Evolutionary conservation across 2,888 invertebrate species (phyloP).

Genomic region (Tubiluchus corallicola): DNA sequence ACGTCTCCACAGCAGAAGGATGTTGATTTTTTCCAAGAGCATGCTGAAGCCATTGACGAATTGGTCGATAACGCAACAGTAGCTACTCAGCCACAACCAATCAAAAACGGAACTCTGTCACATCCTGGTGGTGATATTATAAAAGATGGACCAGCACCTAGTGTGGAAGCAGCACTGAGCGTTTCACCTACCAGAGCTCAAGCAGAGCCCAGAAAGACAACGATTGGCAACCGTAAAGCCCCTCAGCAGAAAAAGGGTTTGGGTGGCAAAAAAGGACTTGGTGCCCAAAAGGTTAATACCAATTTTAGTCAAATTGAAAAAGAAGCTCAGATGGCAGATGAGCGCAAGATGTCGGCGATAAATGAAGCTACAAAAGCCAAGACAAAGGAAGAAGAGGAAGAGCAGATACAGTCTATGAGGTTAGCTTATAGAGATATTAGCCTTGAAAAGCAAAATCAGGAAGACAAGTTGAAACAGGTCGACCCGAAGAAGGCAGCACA

Average conservation of each 20-base stretch:
- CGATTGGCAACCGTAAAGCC: constrained; percentile 51
- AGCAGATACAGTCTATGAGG: constrained; percentile 33
- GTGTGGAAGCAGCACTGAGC: constrained; percentile 32
- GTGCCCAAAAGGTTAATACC: constrained; percentile 80
- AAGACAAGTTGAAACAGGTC: constrained; percentile 46
- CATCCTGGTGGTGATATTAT: too few species aligned
- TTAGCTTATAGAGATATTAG: constrained; percentile 58
- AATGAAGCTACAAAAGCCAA: constrained; percentile 18
- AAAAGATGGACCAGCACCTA: too few species aligned
- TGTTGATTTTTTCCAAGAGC: constrained; percentile 78
- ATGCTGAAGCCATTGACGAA: constrained; percentile 20
- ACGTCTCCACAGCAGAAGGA: constrained; percentile 39
- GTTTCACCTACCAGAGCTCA: constrained; percentile 27
- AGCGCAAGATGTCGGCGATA: constrained; percentile 23
- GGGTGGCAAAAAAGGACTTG: constrained; percentile 68
- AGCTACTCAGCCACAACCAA: constrained; percentile 11
- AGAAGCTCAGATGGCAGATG: constrained; percentile 63
- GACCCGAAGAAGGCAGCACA: constrained; percentile 71
- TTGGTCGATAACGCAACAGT: neutral
- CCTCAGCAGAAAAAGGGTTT: too few species aligned
- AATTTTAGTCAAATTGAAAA: constrained; percentile 89
- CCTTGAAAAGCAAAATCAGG: constrained; percentile 39
- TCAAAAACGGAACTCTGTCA: constrained; percentile 13
- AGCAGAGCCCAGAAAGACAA: constrained; percentile 39
- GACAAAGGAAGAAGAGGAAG: constrained; percentile 43